Base-by-base conservation (phyloP, 2,888 invertebrate species). In the Entomobrya proxima region DNA sequence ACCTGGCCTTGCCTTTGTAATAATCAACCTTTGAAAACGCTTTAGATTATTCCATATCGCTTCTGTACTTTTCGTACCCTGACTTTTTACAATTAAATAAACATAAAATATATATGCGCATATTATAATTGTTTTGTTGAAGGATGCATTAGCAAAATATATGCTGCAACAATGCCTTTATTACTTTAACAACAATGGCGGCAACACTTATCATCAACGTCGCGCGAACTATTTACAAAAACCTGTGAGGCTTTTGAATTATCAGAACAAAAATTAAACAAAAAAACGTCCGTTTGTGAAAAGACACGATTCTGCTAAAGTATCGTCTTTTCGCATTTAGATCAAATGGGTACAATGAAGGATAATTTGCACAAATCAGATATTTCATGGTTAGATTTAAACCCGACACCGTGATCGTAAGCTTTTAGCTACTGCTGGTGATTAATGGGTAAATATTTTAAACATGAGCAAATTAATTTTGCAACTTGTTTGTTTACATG, bases 21-120 rank as follows among this genome's bases (percentile, higher is more conserved):
- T 64, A 61, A 61, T 77, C 61, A 77, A 35, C 58, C 76, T 58
- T 32, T 77, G 77, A 35, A 58, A 58, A 58, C 67, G 21, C 67
- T 32, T 15, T 15, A 21, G 24, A 40, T 7, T 69, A 15, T 44
- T 27, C 13, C 27, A 40, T n/a, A n/a, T n/a, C n/a, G n/a, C n/a
- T n/a, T n/a, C 37, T 40, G 21, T 69, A n/a, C n/a, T n/a, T 69
- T 69, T 61, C 30, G 18, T 64, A 21, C 27, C 3, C 9, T 37
- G 47, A 15, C 24, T 44, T 69, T 4, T 55, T n/a, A 55, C 24
- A 47, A 9, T 15, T 47, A 47, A n/a, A 47, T 47, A 47, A 47
- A 47, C n/a, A 67, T 18, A 37, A 27, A 24, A 75, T 35, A 37
- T 21, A 24, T n/a, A 35, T 75, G n/a, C n/a, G n/a, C n/a, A n/a